Conservation (phyloP, 2,113 vertebrate species). For the Oncorhynchus kisutch region DNA sequence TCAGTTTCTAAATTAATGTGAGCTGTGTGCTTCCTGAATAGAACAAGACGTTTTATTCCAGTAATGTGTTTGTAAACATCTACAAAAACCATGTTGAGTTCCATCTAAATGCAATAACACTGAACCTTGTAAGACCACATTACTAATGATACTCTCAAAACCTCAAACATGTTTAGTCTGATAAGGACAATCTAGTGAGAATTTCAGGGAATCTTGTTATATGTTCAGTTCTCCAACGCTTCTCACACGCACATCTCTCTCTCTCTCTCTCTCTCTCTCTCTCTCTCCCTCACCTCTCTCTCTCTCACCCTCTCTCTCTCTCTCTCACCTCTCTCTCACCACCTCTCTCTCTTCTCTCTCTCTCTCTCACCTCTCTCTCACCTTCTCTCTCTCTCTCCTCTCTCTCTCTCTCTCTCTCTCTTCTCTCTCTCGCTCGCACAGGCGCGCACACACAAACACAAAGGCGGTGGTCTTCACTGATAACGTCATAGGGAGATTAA, state of each 20-base stretch:
- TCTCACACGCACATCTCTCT: slow-evolving; percentile 13
- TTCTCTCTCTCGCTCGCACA: slow-evolving; percentile 8
- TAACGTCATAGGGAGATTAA: not conserved
- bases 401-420: not conserved
- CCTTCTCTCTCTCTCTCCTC: too few species aligned
- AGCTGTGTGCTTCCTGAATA: not conserved
- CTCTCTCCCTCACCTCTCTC: too few species aligned
- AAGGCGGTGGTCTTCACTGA: not conserved
- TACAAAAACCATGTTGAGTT: slow-evolving; percentile 12
- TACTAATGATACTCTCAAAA: slow-evolving; percentile 6
- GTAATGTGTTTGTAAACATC: slow-evolving; percentile 15
- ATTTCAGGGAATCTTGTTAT: slow-evolving; percentile 45
- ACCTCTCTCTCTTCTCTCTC: too few species aligned
- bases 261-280: slow-evolving; percentile 27
- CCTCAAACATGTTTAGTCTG: slow-evolving; percentile 11
- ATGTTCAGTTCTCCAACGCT: slow-evolving; percentile 29
- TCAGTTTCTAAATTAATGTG: slow-evolving; percentile 5
- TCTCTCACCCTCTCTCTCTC: too few species aligned
- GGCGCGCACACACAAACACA: not conserved
- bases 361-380: too few species aligned
- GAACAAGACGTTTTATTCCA: not conserved
- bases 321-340: too few species aligned
- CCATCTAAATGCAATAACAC: not conserved
- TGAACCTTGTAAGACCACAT: slow-evolving; percentile 14
- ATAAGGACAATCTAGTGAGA: slow-evolving; percentile 18